These are phyloP conservation scores for Chromis chromis DNA, from an alignment of 2,797 vertebrate genomes.

Conservation along the genomic window DNA sequence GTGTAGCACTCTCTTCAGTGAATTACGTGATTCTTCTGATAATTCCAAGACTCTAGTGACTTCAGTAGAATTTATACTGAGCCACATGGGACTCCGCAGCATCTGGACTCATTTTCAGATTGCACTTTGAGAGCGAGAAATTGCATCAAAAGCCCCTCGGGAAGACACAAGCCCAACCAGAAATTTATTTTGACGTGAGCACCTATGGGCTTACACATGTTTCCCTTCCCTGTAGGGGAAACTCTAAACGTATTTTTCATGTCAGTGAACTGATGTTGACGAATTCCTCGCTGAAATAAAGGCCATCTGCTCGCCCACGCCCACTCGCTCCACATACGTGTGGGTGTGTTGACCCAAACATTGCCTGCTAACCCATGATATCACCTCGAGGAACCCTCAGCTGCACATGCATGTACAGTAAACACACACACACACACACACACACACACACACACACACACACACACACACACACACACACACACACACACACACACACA, in stretches of 20 bases:
- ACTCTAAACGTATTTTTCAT: constrained; percentile 18
- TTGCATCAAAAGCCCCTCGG: constrained; percentile 36
- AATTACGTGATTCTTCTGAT: constrained; percentile 3
- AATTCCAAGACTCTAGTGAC: constrained; percentile 13
- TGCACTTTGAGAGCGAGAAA: constrained; percentile 18
- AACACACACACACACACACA: constrained; percentile 1
- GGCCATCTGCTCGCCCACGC: constrained; percentile 71
- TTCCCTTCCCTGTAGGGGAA: constrained; percentile 10
- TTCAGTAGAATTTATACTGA: constrained; percentile 3
- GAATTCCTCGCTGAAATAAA: constrained; percentile 33
- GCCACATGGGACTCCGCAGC: constrained; percentile 9
- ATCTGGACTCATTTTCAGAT: constrained; percentile 64
- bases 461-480: constrained; percentile 10
- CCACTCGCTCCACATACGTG: constrained; percentile 12
- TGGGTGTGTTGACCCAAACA: constrained; percentile 53
- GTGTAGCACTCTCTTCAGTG: background rate
- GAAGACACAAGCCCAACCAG: background rate
- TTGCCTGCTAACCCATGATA: constrained; percentile 56
- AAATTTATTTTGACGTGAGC: constrained; percentile 30
- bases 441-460: no score
- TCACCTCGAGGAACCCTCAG: constrained; percentile 47
- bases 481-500: background rate
- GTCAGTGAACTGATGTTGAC: constrained; percentile 30
- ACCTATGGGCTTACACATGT: constrained; percentile 17
- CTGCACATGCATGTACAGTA: constrained; percentile 8